phyloP scores from a whole-genome alignment of 2,888 invertebrate species.

The Chymomyza fuscimana region DNA sequence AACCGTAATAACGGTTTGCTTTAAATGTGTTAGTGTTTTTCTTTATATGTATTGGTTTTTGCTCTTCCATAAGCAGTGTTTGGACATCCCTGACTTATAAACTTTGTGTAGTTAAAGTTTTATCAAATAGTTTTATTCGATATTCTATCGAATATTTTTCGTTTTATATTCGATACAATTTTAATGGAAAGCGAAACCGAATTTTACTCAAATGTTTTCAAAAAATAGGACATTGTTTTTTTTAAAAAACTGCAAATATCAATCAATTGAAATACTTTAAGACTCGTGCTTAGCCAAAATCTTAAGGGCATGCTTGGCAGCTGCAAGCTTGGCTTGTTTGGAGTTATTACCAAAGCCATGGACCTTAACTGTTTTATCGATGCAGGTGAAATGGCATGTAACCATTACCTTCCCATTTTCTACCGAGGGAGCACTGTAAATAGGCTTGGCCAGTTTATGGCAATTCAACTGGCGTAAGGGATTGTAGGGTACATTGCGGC shows the following conservation, averaged over 20 bases:
- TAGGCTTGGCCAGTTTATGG: constrained; percentile 87
- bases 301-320: constrained; percentile 88
- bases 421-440: constrained; percentile 80
- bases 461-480: constrained; percentile 93
- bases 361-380: constrained; percentile 82
- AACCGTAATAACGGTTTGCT: too few relatives aligned
- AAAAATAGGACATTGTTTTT: not conserved
- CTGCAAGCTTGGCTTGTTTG: constrained; percentile 87
- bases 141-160: not conserved
- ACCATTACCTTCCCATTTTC: constrained; percentile 81
- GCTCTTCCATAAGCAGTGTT: too few relatives aligned
- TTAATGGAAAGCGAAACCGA: too few relatives aligned
- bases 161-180: not conserved
- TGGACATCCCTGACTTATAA: too few relatives aligned
- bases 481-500: constrained; percentile 91
- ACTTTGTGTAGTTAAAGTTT: too few relatives aligned
- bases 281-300: constrained; percentile 57
- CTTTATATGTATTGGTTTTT: too few relatives aligned
- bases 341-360: constrained; percentile 87
- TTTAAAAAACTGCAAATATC: not conserved
- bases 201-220: too few relatives aligned
- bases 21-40: too few relatives aligned
- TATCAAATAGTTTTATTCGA: not conserved
- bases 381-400: constrained; percentile 83
- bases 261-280: constrained; percentile 11